These are phyloP conservation scores for Tipula confusa DNA, from an alignment of 2,888 invertebrate species.

Conservation along the genomic window DNA sequence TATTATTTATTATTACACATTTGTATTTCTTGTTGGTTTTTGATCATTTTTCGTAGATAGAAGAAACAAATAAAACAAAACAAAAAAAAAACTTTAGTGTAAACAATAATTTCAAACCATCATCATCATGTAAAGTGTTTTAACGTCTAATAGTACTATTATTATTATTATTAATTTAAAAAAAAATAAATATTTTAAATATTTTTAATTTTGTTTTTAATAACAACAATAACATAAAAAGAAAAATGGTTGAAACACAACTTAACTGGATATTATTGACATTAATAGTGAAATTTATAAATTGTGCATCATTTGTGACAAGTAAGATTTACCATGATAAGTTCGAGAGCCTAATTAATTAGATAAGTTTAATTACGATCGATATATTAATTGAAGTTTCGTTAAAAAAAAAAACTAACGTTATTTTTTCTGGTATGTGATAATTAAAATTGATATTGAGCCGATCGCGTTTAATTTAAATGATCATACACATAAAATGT, in stretches of 20 bases:
- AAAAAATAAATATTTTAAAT: not conserved
- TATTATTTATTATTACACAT: too few relatives aligned
- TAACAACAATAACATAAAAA: too few relatives aligned
- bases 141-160: not conserved
- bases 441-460: not conserved
- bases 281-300: not conserved
- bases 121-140: constrained; percentile 8
- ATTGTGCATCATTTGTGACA: constrained; percentile 8
- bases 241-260: not conserved
- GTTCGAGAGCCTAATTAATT: not conserved
- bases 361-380: not conserved
- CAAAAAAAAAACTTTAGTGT: not conserved
- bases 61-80: not conserved
- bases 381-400: not conserved
- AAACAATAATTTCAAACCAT: not conserved
- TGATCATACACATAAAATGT: not conserved
- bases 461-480: not conserved
- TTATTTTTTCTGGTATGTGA: not conserved
- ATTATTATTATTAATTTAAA: not conserved
- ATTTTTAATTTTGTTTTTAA: not conserved
- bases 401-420: not conserved
- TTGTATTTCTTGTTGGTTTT: not conserved
- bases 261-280: not conserved
- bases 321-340: not conserved
- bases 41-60: not conserved